Base-by-base conservation (phyloP, 2,888 invertebrate species). In the Hemaris fuciformis region DNA sequence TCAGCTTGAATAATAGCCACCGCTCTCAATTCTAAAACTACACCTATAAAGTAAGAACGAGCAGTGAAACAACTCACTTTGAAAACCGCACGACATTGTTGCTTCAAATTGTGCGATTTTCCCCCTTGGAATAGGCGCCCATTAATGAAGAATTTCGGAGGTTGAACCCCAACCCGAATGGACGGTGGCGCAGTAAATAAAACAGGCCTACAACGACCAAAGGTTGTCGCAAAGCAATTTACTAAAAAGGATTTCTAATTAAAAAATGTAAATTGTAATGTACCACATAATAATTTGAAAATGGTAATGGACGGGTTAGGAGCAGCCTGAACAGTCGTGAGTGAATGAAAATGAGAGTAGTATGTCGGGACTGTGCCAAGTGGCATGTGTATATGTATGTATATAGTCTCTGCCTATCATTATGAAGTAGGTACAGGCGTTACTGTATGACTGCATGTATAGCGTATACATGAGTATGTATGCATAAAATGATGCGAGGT, bases 101-200 rank as follows among this genome's bases (percentile, higher is more conserved):
- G 56, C 57, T 43, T 23, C 56, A 57, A 61, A 46, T 57, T 58
- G 61, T 61, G 57, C 46, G 43, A 31, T 31, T 45, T 57, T 59
- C 31, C 48, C 31, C 43, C 46, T 46, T 41, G 57, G 60, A 60
- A 60, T 60, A 57, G 60, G 60, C 56, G 20, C 45, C 60, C 63
- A 62, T 60, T 63, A 60, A 60, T 60, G 60, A 57, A 63, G 63
- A 60, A 45, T 63, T 57, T 60, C 22, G 41, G 46, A 60, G 57
- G 46, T 63, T 57, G 27, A 63, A 60, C 60, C 60, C 38, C 41
- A 27, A 27, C 20, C 45, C 4, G 27, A 41, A 46, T 53, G 60
- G 60, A 60, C 31, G 57, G 34, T 46, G 63, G 38, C 46, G 60
- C 57, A 63, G 45, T 63, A 63, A 63, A 63, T 63, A 63, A 57